Evolutionary conservation across 2,113 vertebrate species (phyloP), one percentile per base, ranked within the genome.

Genomic region (Sphyrna mokarran): DNA sequence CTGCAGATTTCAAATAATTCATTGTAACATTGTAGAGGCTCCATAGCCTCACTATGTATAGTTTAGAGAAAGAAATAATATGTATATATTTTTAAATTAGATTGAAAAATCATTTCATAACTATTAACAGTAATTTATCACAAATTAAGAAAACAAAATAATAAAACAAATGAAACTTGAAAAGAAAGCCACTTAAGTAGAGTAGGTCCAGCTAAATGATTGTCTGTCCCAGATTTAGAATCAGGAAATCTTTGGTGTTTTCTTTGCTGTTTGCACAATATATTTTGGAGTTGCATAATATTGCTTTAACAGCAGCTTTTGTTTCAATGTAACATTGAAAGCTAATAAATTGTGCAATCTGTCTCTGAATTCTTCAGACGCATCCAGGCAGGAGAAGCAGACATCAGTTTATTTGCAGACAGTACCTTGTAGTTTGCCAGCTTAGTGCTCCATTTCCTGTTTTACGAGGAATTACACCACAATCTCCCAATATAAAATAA

Each of bases 361-460:
- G 37, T 40, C 37, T 83, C 26, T 89, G 40, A 29, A 29, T 90
- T 90, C 23, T 54, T 58, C 48, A 14, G 86, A 33, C 54, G 43
- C 54, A 40, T 16, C 37, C 80, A 43, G 37, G 16, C 80, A 48
- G 22, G 48, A 29, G 86, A 1, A 40, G 80, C 37, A 40, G 40
- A n/a, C 37, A 83, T 83, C 48, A 89, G 86, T 23, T 89, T 89
- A 6, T 89, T 61, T 90, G 87, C 87, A 90, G 87, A 63, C 87
- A 61, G 48, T 10, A 40, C 11, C 8, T 54, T 72, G 26, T 95
- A 43, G 72, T 72, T 70, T 95, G 63, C 22, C 40, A 18, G 68
- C 69, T 54, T 66, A 9, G 7, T 93, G 61, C 7, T 93, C 61
- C 6, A 37, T 93, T 40, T 93, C 18, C 16, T 95, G 37, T 72